Conservation (phyloP, 1,140 invertebrate species). For the Gonioctena quinquepunctata region DNA sequence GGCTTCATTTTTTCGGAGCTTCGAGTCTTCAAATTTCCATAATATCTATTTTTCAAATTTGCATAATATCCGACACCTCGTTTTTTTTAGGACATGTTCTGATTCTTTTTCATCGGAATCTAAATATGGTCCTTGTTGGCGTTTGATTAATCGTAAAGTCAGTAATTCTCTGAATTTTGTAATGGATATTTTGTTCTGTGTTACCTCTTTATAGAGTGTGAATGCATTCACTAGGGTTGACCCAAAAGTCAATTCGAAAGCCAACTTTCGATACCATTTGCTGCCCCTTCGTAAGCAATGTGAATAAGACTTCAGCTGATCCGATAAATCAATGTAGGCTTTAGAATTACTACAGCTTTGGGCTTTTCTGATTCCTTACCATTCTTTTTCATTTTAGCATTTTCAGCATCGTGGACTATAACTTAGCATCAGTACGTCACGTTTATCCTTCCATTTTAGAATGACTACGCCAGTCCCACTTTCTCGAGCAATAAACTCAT, state of each 20-base stretch:
- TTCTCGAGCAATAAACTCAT: constrained; percentile 48
- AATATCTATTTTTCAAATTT: constrained; percentile 1
- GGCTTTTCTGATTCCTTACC: constrained; percentile 40
- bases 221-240: constrained; percentile 35
- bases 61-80: neutral
- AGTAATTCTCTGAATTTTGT: constrained; percentile 14
- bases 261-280: constrained; percentile 24
- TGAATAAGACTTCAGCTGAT: constrained; percentile 39
- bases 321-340: constrained; percentile 25
- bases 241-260: constrained; percentile 36
- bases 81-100: neutral
- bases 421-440: constrained; percentile 54
- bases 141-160: neutral
- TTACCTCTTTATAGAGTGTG: constrained; percentile 16
- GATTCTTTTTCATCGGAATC: neutral
- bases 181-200: constrained; percentile 17
- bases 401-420: constrained; percentile 44
- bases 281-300: constrained; percentile 25
- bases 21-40: neutral
- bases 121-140: neutral
- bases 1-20: neutral
- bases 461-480: constrained; percentile 52
- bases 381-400: neutral
- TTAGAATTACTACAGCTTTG: constrained; percentile 51
- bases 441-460: constrained; percentile 55